Conservation (phyloP, 2,888 invertebrate species). For the Cryptus armator region DNA sequence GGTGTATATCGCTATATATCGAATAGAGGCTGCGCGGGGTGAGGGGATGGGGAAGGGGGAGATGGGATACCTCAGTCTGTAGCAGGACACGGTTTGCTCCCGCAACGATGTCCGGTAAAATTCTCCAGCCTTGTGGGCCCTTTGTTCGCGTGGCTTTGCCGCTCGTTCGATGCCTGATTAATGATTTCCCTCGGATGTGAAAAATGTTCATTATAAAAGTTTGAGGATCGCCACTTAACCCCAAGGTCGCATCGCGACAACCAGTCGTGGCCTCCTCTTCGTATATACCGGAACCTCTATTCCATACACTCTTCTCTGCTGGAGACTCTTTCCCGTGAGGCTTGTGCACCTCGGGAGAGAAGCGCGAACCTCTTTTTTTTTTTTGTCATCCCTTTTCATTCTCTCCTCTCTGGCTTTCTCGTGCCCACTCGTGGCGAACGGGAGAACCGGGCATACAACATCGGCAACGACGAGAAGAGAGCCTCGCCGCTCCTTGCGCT, state of each 20-base stretch:
- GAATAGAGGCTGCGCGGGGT: not conserved
- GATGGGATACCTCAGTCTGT: slow-evolving; percentile 15
- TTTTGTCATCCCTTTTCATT: slow-evolving; percentile 43
- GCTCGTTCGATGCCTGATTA: slow-evolving; percentile 78
- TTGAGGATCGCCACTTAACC: slow-evolving; percentile 83
- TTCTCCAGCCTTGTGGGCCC: slow-evolving; percentile 60
- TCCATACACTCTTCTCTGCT: slow-evolving; percentile 61
- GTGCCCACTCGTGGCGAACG: not conserved
- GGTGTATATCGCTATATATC: slow-evolving; percentile 39
- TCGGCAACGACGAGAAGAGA: not conserved
- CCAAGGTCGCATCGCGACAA: slow-evolving; percentile 80
- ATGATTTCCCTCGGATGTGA: slow-evolving; percentile 74
- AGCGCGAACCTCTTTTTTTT: slow-evolving; percentile 9
- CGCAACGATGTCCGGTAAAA: slow-evolving; percentile 50
- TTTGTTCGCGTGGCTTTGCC: slow-evolving; percentile 68
- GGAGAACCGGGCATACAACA: slow-evolving; percentile 1
- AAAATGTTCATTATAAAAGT: slow-evolving; percentile 77
- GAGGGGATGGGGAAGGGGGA: not conserved
- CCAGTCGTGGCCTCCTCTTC: slow-evolving; percentile 63
- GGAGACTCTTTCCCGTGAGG: not conserved
- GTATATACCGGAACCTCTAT: slow-evolving; percentile 69
- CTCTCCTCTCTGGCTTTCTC: not conserved
- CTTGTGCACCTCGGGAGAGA: slow-evolving; percentile 30
- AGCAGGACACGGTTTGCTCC: slow-evolving; percentile 45
- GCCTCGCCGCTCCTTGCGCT: not conserved